Percentiles rank a stretch among this genome's conserved stretches.
phyloP scores from a whole-genome alignment of 2,888 invertebrate species.

The Hipparchia sbordonii region DNA sequence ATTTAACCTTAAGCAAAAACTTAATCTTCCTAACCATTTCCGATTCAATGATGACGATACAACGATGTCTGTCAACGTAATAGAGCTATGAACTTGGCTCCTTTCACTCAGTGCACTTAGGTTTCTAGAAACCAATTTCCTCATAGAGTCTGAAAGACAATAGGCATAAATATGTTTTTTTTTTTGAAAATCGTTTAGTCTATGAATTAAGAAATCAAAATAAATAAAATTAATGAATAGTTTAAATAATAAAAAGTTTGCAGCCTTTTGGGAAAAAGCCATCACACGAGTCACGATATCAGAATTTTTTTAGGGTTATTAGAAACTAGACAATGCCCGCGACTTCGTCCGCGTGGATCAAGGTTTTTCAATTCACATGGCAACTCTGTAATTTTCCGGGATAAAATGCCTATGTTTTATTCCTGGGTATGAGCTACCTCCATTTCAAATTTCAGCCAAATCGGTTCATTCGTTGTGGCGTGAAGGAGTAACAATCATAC shows the following conservation, averaged over 20 bases:
- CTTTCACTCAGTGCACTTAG: slow-evolving; percentile 10
- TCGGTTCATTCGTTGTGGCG: no score
- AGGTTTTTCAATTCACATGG: no score
- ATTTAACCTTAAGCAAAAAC: slow-evolving; percentile 1
- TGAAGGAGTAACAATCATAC: no score
- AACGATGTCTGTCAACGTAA: not conserved
- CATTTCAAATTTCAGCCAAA: no score
- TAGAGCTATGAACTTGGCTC: slow-evolving; percentile 13
- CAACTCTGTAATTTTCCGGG: no score
- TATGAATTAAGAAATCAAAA: not conserved
- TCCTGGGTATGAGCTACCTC: no score
- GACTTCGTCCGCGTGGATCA: no score
- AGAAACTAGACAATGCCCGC: no score
- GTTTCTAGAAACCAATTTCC: slow-evolving; percentile 10
- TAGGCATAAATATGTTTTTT: not conserved
- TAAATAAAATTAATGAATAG: not conserved
- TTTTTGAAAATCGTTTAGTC: not conserved
- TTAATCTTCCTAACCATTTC: slow-evolving; percentile 7
- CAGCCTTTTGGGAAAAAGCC: not conserved
- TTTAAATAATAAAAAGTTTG: no score
- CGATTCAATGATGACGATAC: not conserved
- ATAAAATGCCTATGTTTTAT: no score
- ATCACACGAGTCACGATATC: not conserved
- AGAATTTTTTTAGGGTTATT: not conserved
- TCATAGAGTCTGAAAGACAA: slow-evolving; percentile 1